Base-by-base conservation (phyloP, 2,888 invertebrate species). In the Tipula vernalis region DNA sequence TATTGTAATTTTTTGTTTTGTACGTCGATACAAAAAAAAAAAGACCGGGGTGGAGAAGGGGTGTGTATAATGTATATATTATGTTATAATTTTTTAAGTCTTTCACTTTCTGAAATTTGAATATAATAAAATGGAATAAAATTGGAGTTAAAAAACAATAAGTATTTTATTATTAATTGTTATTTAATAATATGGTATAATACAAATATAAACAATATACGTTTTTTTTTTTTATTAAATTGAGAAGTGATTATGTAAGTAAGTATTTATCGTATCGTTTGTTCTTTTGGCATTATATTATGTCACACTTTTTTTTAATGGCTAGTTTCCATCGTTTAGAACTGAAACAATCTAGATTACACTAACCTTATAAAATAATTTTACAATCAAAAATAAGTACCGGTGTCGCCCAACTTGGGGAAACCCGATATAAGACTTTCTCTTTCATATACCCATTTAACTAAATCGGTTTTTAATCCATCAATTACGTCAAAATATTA, bases 91-190 rank as follows among this genome's bases (percentile, higher is more conserved):
- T 71, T 28, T 71, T 18, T 71, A 71, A 71, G 51, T 71, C 71
- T 71, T 71, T 71, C 71, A 71, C 71, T 71, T 71, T 71, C 71
- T 71, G 8, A 71, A 71, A 71, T 71, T 71, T 71, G 28, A 71
- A 71, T 71, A 71, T 71, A 71, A 71, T 71, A 71, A 71, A 71
- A 71, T 71, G 71, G 71, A 71, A 71, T 71, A 71, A 71, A 71
- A 71, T 71, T 71, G 71, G 71, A n/a, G 18, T 28, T 71, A 28
- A 71, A 12, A 71, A 71, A 71, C 71, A 71, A 71, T 71, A 71
- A 71, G 71, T 71, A 71, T 71, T 28, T 71, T 71, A 71, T 71
- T 71, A 71, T 71, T 71, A 71, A 71, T 71, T 71, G 71, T 71
- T 71, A 71, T 71, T 71, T 71, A 71, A 71, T 71, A 71, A 71